These are phyloP conservation scores for Pantelozetes paolii DNA, from an alignment of 2,888 invertebrate species.

Conservation along the genomic window DNA sequence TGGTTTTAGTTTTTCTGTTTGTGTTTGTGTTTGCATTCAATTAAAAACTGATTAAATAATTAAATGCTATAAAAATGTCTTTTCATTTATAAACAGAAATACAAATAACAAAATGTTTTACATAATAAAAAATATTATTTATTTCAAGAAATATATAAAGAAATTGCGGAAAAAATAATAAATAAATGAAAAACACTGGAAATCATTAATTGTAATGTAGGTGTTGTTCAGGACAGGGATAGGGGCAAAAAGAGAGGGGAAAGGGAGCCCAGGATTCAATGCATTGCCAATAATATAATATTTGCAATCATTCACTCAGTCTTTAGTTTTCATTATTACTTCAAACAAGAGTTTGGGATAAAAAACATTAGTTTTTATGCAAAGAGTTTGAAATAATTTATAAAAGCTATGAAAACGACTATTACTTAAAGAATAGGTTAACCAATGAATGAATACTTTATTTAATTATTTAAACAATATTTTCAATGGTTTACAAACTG, in stretches of 20 bases:
- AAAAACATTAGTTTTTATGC: constrained; percentile 3
- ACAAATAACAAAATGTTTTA: neutral
- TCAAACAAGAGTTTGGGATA: neutral
- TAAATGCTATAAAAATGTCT: neutral
- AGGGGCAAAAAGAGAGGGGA: neutral
- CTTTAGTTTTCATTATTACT: neutral
- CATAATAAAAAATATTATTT: neutral
- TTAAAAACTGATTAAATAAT: constrained; percentile 16
- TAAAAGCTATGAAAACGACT: neutral
- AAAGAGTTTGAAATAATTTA: constrained; percentile 7
- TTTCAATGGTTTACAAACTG: too few relatives aligned
- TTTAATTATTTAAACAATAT: neutral
- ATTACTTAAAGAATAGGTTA: neutral
- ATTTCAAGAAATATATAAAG: neutral
- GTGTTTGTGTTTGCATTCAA: neutral
- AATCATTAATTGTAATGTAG: constrained; percentile 29
- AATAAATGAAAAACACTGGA: neutral
- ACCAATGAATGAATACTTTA: neutral
- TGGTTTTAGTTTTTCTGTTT: neutral
- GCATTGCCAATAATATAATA: constrained; percentile 6
- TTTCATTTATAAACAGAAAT: neutral
- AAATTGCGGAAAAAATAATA: neutral
- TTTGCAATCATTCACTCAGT: neutral
- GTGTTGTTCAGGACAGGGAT: neutral
- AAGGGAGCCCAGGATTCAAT: neutral